Evolutionary conservation across 2,113 vertebrate genomes (phyloP).

Genomic region (Alosa alosa): DNA sequence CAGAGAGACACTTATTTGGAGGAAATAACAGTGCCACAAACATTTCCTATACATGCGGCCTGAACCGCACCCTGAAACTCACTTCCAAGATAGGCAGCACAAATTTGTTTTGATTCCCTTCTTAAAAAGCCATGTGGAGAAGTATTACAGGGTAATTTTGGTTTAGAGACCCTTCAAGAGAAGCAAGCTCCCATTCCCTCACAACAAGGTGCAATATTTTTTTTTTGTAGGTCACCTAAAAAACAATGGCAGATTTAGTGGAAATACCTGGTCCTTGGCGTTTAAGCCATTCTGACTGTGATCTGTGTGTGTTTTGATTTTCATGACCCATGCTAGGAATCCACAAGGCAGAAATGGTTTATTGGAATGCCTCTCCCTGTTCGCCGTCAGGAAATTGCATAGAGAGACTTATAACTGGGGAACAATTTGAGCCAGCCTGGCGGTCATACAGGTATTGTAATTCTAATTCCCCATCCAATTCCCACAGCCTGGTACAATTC

Average conservation of each 20-base stretch:
- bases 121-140: slow-evolving; percentile 43
- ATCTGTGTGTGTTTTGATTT: slow-evolving; percentile 63
- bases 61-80: slow-evolving; percentile 60
- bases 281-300: slow-evolving; percentile 49
- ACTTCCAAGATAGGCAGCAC: slow-evolving; percentile 45
- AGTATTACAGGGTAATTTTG: slow-evolving; percentile 56
- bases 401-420: slow-evolving; percentile 62
- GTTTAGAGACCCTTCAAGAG: slow-evolving; percentile 43
- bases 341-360: slow-evolving; percentile 58
- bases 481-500: slow-evolving; percentile 49
- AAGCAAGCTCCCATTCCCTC: slow-evolving; percentile 47
- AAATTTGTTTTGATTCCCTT: slow-evolving; percentile 54
- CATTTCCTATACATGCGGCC: slow-evolving; percentile 54
- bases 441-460: slow-evolving; percentile 66
- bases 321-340: slow-evolving; percentile 57
- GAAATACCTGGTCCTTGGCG: slow-evolving; percentile 52
- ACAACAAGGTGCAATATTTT: slow-evolving; percentile 46
- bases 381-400: slow-evolving; percentile 68
- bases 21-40: slow-evolving; percentile 63
- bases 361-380: slow-evolving; percentile 59
- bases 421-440: slow-evolving; percentile 68
- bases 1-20: slow-evolving; percentile 49
- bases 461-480: slow-evolving; percentile 65
- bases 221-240: slow-evolving; percentile 49
- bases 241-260: slow-evolving; percentile 46